Percentiles rank a stretch among this genome's conserved stretches.
Evolutionary conservation across 2,797 vertebrate genomes (phyloP).

Genomic region (Eptatretus atami): DNA sequence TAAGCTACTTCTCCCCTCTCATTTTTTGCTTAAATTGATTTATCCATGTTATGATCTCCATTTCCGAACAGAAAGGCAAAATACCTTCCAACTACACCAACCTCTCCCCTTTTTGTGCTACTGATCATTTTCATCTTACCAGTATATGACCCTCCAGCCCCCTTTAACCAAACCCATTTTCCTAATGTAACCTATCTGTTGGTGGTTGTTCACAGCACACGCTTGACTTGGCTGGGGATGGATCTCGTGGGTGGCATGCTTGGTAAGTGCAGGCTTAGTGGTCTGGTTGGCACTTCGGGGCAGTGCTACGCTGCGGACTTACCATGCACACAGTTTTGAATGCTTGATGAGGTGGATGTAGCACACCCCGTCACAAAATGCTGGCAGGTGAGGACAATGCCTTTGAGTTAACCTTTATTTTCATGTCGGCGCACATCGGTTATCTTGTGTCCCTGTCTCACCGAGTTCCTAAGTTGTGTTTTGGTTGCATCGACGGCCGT

Average conservation of each 20-base stretch:
- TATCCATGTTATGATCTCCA: too few relatives aligned
- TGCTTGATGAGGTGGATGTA: constrained; percentile 58
- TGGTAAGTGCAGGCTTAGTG: constrained; percentile 46
- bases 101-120: neutral
- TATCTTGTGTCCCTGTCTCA: too few relatives aligned
- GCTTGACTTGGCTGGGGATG: constrained; percentile 50
- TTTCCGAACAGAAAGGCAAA: too few relatives aligned
- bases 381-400: constrained; percentile 27
- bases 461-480: too few relatives aligned
- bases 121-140: neutral
- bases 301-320: constrained; percentile 57
- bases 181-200: neutral
- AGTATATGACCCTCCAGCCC: neutral
- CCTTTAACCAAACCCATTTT: neutral
- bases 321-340: constrained; percentile 50
- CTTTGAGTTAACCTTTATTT: too few relatives aligned
- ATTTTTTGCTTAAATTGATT: too few relatives aligned
- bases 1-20: too few relatives aligned
- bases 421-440: too few relatives aligned
- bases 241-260: constrained; percentile 58
- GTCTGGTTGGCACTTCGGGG: constrained; percentile 80
- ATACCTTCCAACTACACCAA: too few relatives aligned
- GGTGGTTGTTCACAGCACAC: constrained; percentile 22
- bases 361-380: constrained; percentile 95
- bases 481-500: too few relatives aligned